Base-by-base conservation (phyloP, 2,797 vertebrate species). In the Anolis apletophallus region DNA sequence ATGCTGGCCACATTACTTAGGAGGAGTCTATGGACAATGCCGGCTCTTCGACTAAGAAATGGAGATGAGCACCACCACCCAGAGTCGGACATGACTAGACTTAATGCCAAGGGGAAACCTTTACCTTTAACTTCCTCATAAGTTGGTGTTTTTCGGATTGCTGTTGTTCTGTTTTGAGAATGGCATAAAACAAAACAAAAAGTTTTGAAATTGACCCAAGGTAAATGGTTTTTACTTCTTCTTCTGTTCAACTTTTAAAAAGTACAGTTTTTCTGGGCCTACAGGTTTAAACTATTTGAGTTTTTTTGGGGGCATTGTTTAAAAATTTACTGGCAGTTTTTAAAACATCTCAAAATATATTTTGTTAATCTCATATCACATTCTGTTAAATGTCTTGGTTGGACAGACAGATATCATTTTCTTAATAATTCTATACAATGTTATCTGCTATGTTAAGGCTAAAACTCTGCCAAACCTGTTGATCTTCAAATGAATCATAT, bases 261-360 rank as follows among this genome's bases (percentile, higher is more conserved):
- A 83, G 36, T 61, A 40, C 32, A 57, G 2, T 0, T n/a, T 64
- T 0, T 0, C n/a, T 16, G 46, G 40, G 52, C 67, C 46, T 29
- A 26, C 36, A 0, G 14, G 0, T 11, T 72, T 40, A 61, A n/a
- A 34, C 69, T 1, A 83, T 64, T 14, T 55, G 0, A 26, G 21
- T 7, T 2, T 73, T 55, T 32, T n/a, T n/a, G n/a, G n/a, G n/a
- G n/a, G n/a, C n/a, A 19, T 1, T 50, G 21, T n/a, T 2, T 0
- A 12, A 19, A 1, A 0, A 3, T 0, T 79, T 0, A 71, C 10
- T 32, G 0, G 0, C 36, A 0, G 3, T 1, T 55, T 6, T 61
- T 16, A 21, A 0, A 34, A 23, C 3, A 0, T 61, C 26, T 21
- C 59, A 0, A 0, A 78, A 8, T 6, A 0, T 0, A 0, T 3